These are phyloP conservation scores for Bufo gargarizans DNA, from an alignment of 2,113 vertebrate species.

Conservation along the genomic window DNA sequence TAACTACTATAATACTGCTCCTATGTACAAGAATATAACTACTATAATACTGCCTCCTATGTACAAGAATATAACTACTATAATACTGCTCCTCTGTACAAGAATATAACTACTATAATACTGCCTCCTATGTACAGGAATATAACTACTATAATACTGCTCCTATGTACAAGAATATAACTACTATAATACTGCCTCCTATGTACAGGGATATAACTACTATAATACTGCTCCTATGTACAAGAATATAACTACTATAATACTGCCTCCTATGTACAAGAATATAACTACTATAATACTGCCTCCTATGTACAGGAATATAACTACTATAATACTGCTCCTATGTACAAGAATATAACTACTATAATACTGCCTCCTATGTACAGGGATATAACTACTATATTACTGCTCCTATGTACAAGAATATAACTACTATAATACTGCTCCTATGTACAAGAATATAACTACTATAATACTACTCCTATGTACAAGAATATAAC, in stretches of 20 bases:
- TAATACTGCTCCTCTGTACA: not conserved
- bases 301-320: too few species aligned
- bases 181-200: too few species aligned
- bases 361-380: not conserved
- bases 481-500: not conserved
- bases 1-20: too few species aligned
- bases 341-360: not conserved
- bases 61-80: slow-evolving; percentile 5
- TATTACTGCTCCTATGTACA: too few species aligned
- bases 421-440: not conserved
- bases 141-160: slow-evolving; percentile 12
- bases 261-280: too few species aligned
- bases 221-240: too few species aligned
- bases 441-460: not conserved
- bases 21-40: not conserved
- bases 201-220: too few species aligned
- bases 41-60: not conserved
- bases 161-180: not conserved
- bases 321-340: not conserved
- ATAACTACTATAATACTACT: not conserved
- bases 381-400: not conserved
- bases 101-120: slow-evolving; percentile 8
- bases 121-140: not conserved
- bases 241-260: too few species aligned
- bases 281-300: too few species aligned